Percentiles rank a stretch among this genome's conserved stretches.
Evolutionary conservation across 2,113 vertebrate species (phyloP).

Genomic region (Peromyscus maniculatus): DNA sequence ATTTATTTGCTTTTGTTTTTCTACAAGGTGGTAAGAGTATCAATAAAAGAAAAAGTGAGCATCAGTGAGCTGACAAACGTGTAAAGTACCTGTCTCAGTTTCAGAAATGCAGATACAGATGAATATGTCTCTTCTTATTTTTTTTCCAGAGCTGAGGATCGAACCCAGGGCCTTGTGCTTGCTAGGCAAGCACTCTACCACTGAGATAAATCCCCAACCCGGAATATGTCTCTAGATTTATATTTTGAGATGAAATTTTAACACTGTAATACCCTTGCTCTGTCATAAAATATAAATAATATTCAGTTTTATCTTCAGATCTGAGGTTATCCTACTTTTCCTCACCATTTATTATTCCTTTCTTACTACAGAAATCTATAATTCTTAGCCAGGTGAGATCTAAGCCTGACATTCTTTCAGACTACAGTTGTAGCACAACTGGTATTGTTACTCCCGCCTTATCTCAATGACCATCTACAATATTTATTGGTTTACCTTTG

Average conservation of each 20-base stretch:
- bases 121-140: constrained; percentile 5
- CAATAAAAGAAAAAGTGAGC: not conserved
- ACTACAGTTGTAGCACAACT: not conserved
- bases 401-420: constrained; percentile 63
- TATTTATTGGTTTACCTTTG: constrained; percentile 45
- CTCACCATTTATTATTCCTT: constrained; percentile 79
- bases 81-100: not conserved
- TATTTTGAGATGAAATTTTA: constrained; percentile 77
- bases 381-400: constrained; percentile 66
- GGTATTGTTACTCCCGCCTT: constrained; percentile 40
- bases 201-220: too few relatives aligned
- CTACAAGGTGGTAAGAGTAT: constrained; percentile 45
- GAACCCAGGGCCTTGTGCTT: too few relatives aligned
- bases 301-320: constrained; percentile 66
- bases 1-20: constrained; percentile 50
- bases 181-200: too few relatives aligned
- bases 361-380: constrained; percentile 79
- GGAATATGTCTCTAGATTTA: constrained; percentile 65
- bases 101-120: constrained; percentile 64
- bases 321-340: constrained; percentile 63
- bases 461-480: constrained; percentile 23
- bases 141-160: too few relatives aligned
- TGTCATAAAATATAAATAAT: constrained; percentile 81
- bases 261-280: constrained; percentile 68
- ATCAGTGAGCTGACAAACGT: not conserved